phyloP scores from a whole-genome alignment of 2,888 invertebrate species.

The Epistrophella euchroma region DNA sequence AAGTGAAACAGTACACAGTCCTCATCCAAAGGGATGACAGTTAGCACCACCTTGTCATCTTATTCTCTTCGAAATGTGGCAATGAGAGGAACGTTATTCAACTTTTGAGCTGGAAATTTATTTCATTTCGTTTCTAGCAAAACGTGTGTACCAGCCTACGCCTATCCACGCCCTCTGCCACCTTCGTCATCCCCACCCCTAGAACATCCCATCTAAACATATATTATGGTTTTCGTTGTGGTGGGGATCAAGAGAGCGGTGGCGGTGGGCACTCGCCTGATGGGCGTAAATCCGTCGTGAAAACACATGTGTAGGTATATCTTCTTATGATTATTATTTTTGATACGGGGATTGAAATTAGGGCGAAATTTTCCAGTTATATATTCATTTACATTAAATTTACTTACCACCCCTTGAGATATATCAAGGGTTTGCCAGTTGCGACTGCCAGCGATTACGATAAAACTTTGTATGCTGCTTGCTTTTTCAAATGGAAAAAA shows the following conservation, averaged over 20 bases:
- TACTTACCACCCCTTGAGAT: conserved; percentile 45
- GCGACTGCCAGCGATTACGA: conserved; percentile 22
- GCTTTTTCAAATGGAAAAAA: neutral
- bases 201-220: neutral
- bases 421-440: conserved; percentile 24
- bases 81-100: conserved; percentile 41
- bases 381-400: conserved; percentile 58
- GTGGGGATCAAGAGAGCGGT: neutral
- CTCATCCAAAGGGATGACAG: conserved; percentile 47
- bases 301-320: conserved; percentile 26
- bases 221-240: conserved; percentile 30
- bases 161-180: conserved; percentile 46
- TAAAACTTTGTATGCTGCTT: conserved; percentile 26
- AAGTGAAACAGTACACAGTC: conserved; percentile 12
- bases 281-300: conserved; percentile 36
- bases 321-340: conserved; percentile 62
- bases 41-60: conserved; percentile 64
- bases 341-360: conserved; percentile 63
- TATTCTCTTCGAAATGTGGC: conserved; percentile 45
- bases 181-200: neutral
- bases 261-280: neutral
- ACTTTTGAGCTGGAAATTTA: conserved; percentile 68
- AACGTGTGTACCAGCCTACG: conserved; percentile 56
- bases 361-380: conserved; percentile 60
- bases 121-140: conserved; percentile 53